Conservation (phyloP, 2,113 vertebrate genomes). For the Microcebus tavaratra region DNA sequence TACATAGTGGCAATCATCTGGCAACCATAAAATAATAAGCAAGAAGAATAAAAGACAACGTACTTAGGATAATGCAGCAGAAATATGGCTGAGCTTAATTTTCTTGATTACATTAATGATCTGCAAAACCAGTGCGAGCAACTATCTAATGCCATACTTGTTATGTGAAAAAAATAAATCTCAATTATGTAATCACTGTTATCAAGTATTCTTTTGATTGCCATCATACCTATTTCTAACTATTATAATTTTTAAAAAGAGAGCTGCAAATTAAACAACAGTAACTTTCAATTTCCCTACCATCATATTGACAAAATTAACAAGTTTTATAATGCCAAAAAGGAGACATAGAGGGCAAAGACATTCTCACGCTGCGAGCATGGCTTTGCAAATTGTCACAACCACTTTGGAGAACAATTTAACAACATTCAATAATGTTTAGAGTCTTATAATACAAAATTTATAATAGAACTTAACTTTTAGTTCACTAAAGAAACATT, state of each 20-base stretch:
- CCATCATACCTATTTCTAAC: neutral
- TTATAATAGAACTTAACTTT: neutral
- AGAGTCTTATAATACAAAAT: neutral
- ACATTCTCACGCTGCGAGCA: neutral
- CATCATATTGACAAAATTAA: neutral
- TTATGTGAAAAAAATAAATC: slow-evolving; percentile 8
- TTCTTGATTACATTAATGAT: slow-evolving; percentile 56
- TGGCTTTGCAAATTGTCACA: neutral
- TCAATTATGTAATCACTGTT: slow-evolving; percentile 41
- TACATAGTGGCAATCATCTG: neutral
- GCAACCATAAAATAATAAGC: neutral
- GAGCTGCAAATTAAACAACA: neutral
- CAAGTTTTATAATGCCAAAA: neutral
- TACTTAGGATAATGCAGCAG: neutral
- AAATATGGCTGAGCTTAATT: neutral
- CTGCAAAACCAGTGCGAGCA: neutral
- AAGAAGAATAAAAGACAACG: neutral
- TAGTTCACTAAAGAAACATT: neutral
- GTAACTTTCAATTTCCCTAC: neutral
- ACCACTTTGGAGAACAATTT: neutral
- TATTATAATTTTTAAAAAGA: slow-evolving; percentile 23
- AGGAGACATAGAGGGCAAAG: neutral
- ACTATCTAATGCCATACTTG: neutral
- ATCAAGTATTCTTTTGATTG: slow-evolving; percentile 45
- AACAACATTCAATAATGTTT: neutral